Evolutionary conservation across 2,797 vertebrate species (phyloP).

Genomic region (Somateria mollissima): DNA sequence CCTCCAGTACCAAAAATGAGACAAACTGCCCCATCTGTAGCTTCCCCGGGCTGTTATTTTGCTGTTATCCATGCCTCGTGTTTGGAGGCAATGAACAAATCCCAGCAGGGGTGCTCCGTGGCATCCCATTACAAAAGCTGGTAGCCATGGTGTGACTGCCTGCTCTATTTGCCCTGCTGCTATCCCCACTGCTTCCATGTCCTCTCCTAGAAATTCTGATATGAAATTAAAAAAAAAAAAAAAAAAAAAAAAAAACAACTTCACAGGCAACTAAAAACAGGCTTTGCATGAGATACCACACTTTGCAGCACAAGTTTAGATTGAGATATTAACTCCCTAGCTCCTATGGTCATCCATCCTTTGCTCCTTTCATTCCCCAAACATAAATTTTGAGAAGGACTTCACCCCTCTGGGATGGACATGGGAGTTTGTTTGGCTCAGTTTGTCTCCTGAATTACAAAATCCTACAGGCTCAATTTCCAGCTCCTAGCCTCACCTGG

Average conservation of each 20-base stretch:
- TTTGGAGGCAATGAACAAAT: background rate
- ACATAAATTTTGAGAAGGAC: background rate
- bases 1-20: background rate
- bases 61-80: accelerated
- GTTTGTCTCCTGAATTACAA: background rate
- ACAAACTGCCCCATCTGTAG: background rate
- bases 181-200: background rate
- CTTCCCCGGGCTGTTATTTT: background rate
- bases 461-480: background rate
- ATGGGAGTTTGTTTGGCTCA: background rate
- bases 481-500: background rate
- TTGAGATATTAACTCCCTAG: background rate
- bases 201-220: background rate
- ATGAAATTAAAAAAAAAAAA: background rate
- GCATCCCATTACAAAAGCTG: background rate
- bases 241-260: background rate
- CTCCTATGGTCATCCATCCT: background rate
- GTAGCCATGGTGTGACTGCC: accelerated
- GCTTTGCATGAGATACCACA: background rate
- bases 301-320: background rate
- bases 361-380: background rate
- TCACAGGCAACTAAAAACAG: background rate
- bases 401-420: background rate
- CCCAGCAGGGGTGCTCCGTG: accelerated
- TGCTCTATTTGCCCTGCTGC: background rate